Percentiles rank a stretch among this genome's conserved stretches.
phyloP scores from a whole-genome alignment of 2,113 vertebrate species.

The Pagrus major region DNA sequence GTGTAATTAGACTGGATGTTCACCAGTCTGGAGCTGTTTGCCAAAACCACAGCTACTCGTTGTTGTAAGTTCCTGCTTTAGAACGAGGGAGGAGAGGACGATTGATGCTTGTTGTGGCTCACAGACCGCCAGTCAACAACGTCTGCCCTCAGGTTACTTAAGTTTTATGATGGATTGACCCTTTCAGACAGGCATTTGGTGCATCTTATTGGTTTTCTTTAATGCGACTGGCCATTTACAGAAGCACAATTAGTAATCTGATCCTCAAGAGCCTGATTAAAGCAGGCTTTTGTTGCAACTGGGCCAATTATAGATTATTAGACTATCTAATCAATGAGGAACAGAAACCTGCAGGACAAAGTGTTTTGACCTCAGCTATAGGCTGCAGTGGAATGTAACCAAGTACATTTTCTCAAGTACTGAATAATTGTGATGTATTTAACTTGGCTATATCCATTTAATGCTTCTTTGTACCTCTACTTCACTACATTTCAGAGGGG shows the following conservation, averaged over 20 bases:
- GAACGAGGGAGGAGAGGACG: slow-evolving; percentile 45
- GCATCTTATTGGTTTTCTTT: not conserved
- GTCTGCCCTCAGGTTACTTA: slow-evolving; percentile 31
- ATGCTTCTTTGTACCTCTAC: not conserved
- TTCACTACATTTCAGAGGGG: not conserved
- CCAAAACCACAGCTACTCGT: slow-evolving; percentile 69
- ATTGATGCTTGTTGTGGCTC: slow-evolving; percentile 67
- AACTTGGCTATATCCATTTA: not conserved
- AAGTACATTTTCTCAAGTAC: not conserved
- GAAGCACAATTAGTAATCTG: not conserved
- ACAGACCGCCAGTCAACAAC: slow-evolving; percentile 47
- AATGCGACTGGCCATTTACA: not conserved
- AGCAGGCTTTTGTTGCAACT: not conserved
- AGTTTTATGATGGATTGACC: slow-evolving; percentile 15
- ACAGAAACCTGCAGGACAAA: not conserved
- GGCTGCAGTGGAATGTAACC: no score
- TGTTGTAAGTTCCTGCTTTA: slow-evolving; percentile 44
- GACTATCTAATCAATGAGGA: not conserved
- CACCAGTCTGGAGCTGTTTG: slow-evolving; percentile 67
- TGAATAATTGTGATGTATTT: not conserved
- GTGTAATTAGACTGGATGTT: slow-evolving; percentile 79
- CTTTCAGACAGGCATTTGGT: slow-evolving; percentile 1
- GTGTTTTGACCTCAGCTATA: not conserved
- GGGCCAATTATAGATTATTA: not conserved
- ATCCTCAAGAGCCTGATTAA: not conserved